These are phyloP conservation scores for Paracyclopina nana DNA, from an alignment of 1,140 invertebrate genomes.

Conservation along the genomic window DNA sequence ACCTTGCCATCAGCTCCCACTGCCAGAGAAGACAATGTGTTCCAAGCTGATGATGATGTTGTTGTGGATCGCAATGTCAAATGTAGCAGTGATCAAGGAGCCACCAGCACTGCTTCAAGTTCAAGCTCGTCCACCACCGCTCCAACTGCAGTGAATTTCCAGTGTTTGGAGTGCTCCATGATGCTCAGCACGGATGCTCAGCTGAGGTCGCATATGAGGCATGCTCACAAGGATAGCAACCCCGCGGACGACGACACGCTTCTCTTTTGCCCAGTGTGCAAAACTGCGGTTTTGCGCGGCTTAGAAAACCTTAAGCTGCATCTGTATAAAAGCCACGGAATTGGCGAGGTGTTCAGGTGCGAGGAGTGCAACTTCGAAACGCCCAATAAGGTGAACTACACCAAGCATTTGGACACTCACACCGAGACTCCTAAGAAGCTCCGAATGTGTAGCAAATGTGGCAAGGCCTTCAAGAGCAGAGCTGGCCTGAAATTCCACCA, in stretches of 20 bases:
- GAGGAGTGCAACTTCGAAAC: constrained; percentile 15
- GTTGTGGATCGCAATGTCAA: no score
- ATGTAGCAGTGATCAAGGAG: no score
- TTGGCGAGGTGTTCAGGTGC: constrained; percentile 14
- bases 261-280: constrained; percentile 12
- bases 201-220: background rate
- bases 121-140: no score
- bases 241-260: background rate
- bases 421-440: background rate
- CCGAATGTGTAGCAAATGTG: constrained; percentile 11
- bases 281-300: constrained; percentile 2
- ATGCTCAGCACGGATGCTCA: background rate
- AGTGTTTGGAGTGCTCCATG: constrained; percentile 1
- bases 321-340: constrained; percentile 15
- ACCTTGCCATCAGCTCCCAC: constrained; percentile 8
- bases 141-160: background rate
- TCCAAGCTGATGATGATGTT: constrained; percentile 10
- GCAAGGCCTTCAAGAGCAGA: constrained; percentile 8
- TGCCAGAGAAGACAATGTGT: constrained; percentile 6
- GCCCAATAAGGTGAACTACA: constrained; percentile 2
- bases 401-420: constrained; percentile 5
- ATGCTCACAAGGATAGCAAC: background rate
- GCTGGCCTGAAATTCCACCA: constrained; percentile 9
- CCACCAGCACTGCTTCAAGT: no score
- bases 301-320: constrained; percentile 13